These are phyloP conservation scores for Gambusia affinis DNA, from an alignment of 2,113 vertebrate genomes.

Conservation along the genomic window DNA sequence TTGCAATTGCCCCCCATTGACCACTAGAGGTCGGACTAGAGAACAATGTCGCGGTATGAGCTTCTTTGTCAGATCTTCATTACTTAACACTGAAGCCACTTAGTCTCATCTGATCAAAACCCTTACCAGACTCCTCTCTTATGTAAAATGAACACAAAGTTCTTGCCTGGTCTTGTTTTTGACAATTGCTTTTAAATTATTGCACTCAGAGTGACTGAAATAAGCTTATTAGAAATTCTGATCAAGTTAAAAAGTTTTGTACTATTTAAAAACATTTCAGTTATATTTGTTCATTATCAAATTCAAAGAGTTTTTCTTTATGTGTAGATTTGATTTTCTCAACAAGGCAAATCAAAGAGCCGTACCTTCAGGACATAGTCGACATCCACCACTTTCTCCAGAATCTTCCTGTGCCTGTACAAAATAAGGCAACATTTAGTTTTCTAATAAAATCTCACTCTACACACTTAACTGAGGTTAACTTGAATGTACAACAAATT, in stretches of 20 bases:
- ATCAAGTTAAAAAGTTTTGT: neutral
- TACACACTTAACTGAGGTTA: neutral
- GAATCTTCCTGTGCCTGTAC: slow-evolving; percentile 78
- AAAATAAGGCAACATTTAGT: slow-evolving; percentile 5
- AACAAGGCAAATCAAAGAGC: neutral
- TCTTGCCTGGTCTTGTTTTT: neutral
- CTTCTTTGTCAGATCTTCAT: too few species aligned
- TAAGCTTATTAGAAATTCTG: neutral
- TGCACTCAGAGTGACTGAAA: neutral
- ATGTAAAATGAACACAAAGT: neutral
- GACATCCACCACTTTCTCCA: slow-evolving; percentile 81
- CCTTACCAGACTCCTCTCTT: neutral
- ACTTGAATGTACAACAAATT: neutral
- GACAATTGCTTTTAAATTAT: neutral
- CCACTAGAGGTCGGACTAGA: neutral
- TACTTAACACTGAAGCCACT: too few species aligned
- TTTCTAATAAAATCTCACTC: too few species aligned
- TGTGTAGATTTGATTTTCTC: neutral
- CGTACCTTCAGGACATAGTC: slow-evolving; percentile 83
- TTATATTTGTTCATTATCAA: neutral
- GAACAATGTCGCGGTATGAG: neutral
- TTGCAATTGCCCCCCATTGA: neutral
- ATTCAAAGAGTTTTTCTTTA: neutral
- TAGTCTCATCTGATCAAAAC: neutral
- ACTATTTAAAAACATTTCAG: too few species aligned